phyloP scores from a whole-genome alignment of 2,113 vertebrate species.

The Dissostichus mawsoni region DNA sequence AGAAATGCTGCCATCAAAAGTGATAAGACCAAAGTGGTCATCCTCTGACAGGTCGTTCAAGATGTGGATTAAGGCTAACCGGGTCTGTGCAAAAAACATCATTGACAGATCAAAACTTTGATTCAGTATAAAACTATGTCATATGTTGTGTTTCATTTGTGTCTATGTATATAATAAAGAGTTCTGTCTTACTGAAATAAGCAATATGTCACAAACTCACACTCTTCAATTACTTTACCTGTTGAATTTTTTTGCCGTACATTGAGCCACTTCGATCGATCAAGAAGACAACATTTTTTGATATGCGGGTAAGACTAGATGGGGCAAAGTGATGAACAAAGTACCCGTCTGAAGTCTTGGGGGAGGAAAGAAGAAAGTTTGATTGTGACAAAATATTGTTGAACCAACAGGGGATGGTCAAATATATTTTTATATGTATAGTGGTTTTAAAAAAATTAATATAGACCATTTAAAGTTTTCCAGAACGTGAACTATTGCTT shows the following conservation, averaged over 20 bases:
- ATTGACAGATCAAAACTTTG: background rate
- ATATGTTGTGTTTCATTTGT: background rate
- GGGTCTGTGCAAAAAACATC: conserved; percentile 84
- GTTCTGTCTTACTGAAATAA: background rate
- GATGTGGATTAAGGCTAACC: conserved; percentile 88
- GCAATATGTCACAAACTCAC: background rate
- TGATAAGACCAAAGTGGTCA: conserved; percentile 90
- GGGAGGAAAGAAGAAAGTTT: conserved; percentile 21
- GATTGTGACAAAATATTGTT: background rate
- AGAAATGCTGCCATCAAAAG: conserved; percentile 78
- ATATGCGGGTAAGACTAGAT: conserved; percentile 83
- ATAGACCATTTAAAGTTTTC: background rate
- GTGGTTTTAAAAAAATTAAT: background rate
- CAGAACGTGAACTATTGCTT: background rate
- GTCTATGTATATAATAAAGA: background rate
- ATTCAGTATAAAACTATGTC: background rate
- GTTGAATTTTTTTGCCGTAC: conserved; percentile 87
- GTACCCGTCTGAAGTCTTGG: conserved; percentile 88
- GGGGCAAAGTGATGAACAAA: conserved; percentile 97
- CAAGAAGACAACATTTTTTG: conserved; percentile 93
- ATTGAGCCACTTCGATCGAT: conserved; percentile 94
- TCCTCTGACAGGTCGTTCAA: conserved; percentile 87
- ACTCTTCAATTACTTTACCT: conserved; percentile 80
- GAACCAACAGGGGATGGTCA: background rate
- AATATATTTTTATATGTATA: background rate